Base-by-base conservation (phyloP, 2,113 vertebrate genomes). In the Caranx ignobilis region DNA sequence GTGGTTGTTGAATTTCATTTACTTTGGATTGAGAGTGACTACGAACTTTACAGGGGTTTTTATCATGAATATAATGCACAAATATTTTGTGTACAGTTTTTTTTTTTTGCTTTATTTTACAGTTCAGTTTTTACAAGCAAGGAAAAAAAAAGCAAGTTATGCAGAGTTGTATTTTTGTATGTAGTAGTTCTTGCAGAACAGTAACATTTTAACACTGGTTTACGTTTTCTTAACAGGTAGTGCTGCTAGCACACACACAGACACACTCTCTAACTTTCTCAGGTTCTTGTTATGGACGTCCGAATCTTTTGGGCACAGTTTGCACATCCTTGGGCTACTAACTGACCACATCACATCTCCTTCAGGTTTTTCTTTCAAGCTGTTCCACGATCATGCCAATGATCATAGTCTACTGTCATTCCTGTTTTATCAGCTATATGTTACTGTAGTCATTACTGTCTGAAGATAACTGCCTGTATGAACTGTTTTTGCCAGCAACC, bases 121-220 rank as follows among this genome's bases (percentile, higher is more conserved):
- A 52, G 56, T 76, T 72, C 65, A 74, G 26, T 86, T 84, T 79
- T 82, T 71, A 79, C 62, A 77, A 81, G 73, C 37, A 72, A 79
- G 69, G 16, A 83, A 84, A 66, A 84, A 84, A 66, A 88, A 83
- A 77, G 60, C 57, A 92, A 84, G 68, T 79, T 80, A 88, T 86
- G 66, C 82, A 88, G 88, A 89, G 76, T 84, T 87, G 83, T 90
- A 87, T 91, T 91, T 88, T 89, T 93, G 65, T 90, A 89, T 81
- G 54, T 87, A 50, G 75, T 87, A 83, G 87, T 91, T 93, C 79
- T 87, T 86, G 75, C 87, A 88, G 81, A 90, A 92, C 88, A 91
- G 90, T 92, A 89, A 91, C 90, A 87, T 91, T 83, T 88, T 90
- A 91, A 92, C 92, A 92, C 93, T 92, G 90, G 90, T 92, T 88